These are phyloP conservation scores for Zelostemma sp. DNA, from an alignment of 1,140 invertebrate genomes.

Conservation along the genomic window DNA sequence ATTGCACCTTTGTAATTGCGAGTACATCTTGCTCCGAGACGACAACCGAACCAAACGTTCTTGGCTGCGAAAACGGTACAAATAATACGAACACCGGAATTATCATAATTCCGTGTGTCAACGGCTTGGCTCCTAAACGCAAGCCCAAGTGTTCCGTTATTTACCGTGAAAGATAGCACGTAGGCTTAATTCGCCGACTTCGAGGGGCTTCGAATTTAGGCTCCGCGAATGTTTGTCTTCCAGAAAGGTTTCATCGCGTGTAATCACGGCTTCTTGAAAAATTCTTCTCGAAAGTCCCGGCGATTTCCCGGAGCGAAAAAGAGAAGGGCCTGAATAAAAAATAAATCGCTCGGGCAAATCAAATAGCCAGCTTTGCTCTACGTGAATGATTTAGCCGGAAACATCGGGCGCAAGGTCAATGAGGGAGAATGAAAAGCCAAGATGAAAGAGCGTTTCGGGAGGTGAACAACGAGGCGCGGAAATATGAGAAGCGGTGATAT, in stretches of 20 bases:
- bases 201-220: not conserved
- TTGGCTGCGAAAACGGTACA: not conserved
- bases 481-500: constrained; percentile 36
- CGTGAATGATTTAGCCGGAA: too few relatives aligned
- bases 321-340: not conserved
- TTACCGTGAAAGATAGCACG: constrained; percentile 2
- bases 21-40: not conserved
- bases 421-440: not conserved
- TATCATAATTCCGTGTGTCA: constrained; percentile 2
- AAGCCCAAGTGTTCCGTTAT: constrained; percentile 3
- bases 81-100: not conserved
- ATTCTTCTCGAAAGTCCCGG: not conserved
- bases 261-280: not conserved
- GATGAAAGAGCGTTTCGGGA: constrained; percentile 3
- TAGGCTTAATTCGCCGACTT: not conserved
- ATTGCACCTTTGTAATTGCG: too few relatives aligned
- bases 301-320: not conserved
- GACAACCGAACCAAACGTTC: not conserved
- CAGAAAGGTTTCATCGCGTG: constrained; percentile 1
- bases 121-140: not conserved
- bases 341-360: not conserved
- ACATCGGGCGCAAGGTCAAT: too few relatives aligned
- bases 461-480: constrained; percentile 10
- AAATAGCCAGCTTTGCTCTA: not conserved
- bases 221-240: constrained; percentile 5